Percentiles rank a stretch among this genome's conserved stretches.
Conservation (phyloP, 2,888 invertebrate genomes). For the Opisthograptis luteolata region DNA sequence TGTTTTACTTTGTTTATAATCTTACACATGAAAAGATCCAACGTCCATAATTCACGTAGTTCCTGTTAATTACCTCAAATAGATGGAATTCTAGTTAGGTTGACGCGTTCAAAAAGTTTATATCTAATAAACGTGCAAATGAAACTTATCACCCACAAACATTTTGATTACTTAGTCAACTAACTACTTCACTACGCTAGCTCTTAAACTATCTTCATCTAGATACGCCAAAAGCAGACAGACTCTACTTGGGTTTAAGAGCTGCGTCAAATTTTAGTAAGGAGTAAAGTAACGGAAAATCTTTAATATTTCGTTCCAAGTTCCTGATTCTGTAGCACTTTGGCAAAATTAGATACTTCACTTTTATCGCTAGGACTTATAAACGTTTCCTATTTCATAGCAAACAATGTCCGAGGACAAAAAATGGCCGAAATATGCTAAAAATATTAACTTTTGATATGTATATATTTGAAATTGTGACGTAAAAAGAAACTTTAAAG, state of each 20-base stretch:
- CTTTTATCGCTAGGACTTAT: conserved; percentile 5
- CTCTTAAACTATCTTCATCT: conserved; percentile 24
- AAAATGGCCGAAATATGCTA: too few species aligned
- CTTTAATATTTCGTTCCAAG: conserved; percentile 14
- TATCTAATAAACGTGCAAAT: neutral
- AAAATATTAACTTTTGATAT: neutral
- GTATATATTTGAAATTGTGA: too few species aligned
- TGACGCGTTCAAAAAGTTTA: too few species aligned
- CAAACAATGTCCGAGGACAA: neutral
- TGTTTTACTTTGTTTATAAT: too few species aligned
- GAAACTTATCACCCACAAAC: neutral
- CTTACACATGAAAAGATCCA: too few species aligned
- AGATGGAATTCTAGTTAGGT: too few species aligned
- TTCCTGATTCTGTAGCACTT: conserved; percentile 16
- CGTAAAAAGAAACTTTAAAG: neutral
- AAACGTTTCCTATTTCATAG: neutral
- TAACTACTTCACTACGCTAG: neutral
- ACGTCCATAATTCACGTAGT: too few species aligned
- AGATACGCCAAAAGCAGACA: conserved; percentile 24
- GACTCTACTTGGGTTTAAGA: conserved; percentile 22
- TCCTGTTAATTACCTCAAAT: too few species aligned
- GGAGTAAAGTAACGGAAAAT: conserved; percentile 20
- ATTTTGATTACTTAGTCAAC: too few species aligned
- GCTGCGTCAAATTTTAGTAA: conserved; percentile 23
- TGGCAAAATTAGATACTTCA: conserved; percentile 5